Evolutionary conservation across 2,113 vertebrate genomes (phyloP), one percentile per base, ranked within the genome.

Genomic region (Macrotus californicus): DNA sequence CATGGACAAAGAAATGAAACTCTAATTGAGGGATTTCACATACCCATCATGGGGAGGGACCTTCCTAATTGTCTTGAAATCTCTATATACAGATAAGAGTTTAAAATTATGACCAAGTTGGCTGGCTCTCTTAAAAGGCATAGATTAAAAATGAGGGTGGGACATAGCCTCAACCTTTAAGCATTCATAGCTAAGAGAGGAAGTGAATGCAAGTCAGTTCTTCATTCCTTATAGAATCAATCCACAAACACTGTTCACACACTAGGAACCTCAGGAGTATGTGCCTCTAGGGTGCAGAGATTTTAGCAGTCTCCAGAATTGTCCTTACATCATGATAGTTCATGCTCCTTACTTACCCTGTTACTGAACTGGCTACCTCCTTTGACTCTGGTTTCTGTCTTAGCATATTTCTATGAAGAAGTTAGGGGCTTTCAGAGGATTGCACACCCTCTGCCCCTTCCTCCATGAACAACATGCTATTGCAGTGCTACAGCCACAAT

Each of bases 1-100:
- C 73, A 77, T 24, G 1, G 46, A 77, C 88, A 87, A 92, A 93
- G 41, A 95, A 95, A 85, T 67, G 24, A 87, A 93, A 87, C 48
- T 76, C 59, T 66, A 72, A 85, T 59, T 83, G 77, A 95, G 46
- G 61, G 59, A 89, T 43, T 92, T 84, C 39, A 84, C 80, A 87
- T 13, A 80, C 24, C 46, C 69, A 31, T 83, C 26, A 86, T 31
- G 34, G 75, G 67, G 56, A 85, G 64, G 22, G 52, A 46, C 21
- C 54, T 84, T 80, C 59, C 52, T 85, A 56, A 39, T 31, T 70
- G 48, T 87, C 76, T 85, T 93, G 67, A 94, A 52, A 84, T 96
- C n/a, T 93, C 76, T 95, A 18, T n/a, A 59, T 5, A 80, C 61
- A 77, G n/a, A 69, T 12, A 81, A 88, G 43, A 76, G 16, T 39